Evolutionary conservation across 2,113 vertebrate genomes (phyloP).

Genomic region (Chrysochloris asiatica): DNA sequence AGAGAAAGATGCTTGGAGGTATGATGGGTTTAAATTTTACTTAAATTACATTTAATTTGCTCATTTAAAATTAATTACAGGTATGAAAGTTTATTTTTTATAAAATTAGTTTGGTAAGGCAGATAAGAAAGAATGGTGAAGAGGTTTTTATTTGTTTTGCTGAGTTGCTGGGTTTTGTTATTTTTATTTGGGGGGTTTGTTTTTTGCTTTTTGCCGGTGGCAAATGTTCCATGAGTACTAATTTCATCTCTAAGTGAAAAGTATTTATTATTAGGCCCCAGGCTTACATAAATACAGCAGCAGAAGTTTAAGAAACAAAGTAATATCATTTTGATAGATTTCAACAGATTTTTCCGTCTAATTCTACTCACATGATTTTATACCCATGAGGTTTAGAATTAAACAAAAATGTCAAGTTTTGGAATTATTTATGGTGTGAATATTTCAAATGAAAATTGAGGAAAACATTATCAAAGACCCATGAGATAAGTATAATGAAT

Average conservation of each 20-base stretch:
- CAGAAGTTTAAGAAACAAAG: conserved; percentile 75
- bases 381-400: conserved; percentile 62
- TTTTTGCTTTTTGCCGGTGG: conserved; percentile 68
- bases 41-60: conserved; percentile 42
- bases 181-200: not conserved
- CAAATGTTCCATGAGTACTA: conserved; percentile 66
- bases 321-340: conserved; percentile 71
- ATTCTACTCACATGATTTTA: conserved; percentile 64
- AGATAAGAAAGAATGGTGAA: conserved; percentile 42
- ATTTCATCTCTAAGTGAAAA: conserved; percentile 73
- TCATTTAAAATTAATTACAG: conserved; percentile 49
- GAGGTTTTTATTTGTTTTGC: conserved; percentile 66
- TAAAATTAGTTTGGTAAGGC: conserved; percentile 44
- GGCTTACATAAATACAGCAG: conserved; percentile 74
- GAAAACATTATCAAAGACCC: conserved; percentile 56
- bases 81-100: not conserved
- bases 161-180: not conserved
- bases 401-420: conserved; percentile 70
- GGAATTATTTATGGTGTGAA: conserved; percentile 61
- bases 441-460: conserved; percentile 60
- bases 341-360: conserved; percentile 54
- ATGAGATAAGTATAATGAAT: conserved; percentile 51
- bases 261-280: conserved; percentile 76
- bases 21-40: not conserved
- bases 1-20: not conserved